Base-by-base conservation (phyloP, 2,888 invertebrate species). In the Spicauda simplicius region DNA sequence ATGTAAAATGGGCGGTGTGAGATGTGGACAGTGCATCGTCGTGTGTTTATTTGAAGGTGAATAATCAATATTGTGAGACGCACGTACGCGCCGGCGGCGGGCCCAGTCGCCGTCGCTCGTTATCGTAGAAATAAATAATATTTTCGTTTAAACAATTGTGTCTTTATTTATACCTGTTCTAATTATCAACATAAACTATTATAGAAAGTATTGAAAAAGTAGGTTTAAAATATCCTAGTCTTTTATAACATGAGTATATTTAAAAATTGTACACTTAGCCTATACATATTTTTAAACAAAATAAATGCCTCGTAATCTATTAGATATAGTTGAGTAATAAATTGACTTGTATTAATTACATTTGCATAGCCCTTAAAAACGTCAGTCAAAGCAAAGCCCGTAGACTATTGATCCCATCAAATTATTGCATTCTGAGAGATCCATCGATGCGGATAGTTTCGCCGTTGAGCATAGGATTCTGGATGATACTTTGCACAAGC, bases 361-460 rank as follows among this genome's bases (percentile, higher is more conserved):
- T n/a, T n/a, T n/a, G n/a, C n/a, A n/a, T n/a, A n/a, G n/a, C n/a
- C n/a, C n/a, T n/a, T n/a, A n/a, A n/a, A n/a, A 25, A 25, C 25
- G 2, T 4, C 2, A 5, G 25, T 5, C 25, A 25, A 25, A 25
- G 25, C 25, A 25, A 25, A 25, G 25, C 5, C 5, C 5, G 25
- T 25, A 25, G 5, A 25, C 25, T 25, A 25, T 25, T 25, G 2
- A n/a, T n/a, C n/a, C n/a, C n/a, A 25, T 25, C 25, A 25, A 25
- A 5, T 25, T 5, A 25, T 76, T 93, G 93, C 95, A 95, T 94
- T 77, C 95, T 88, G 7, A 95, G 80, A 18, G 93, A 93, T 53
- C 94, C 95, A 70, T 95, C 95, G 11, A 95, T 78, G 60, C 95
- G 88, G 73, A 95, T 94, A 1, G 93, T 94, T 77, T 95, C 95